phyloP scores from a whole-genome alignment of 2,113 vertebrate species.

The Bolborhynchus lineola region DNA sequence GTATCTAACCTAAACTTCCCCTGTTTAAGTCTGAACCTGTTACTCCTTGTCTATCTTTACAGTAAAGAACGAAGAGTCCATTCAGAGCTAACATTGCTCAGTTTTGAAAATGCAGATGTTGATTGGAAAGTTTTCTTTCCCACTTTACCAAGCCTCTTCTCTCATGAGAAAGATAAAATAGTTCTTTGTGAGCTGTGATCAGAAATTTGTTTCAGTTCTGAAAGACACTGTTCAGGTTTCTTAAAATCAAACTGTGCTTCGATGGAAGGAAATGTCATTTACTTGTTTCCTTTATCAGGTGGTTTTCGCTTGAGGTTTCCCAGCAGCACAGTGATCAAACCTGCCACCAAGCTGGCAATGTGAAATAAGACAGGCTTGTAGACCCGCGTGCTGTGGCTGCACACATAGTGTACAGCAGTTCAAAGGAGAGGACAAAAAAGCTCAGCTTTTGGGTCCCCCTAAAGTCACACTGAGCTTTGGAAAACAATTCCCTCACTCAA shows the following conservation, averaged over 20 bases:
- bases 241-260: fast-evolving
- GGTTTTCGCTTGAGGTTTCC: neutral
- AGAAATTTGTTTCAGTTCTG: neutral
- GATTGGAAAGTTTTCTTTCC: neutral
- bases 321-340: neutral
- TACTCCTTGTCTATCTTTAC: neutral
- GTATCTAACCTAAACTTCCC: neutral
- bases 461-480: neutral
- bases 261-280: neutral
- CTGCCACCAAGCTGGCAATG: neutral
- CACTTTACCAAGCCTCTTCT: neutral
- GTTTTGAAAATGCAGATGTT: neutral
- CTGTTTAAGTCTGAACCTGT: neutral
- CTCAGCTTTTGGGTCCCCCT: neutral
- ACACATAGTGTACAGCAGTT: fast-evolving
- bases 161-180: neutral
- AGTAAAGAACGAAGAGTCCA: neutral
- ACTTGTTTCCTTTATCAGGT: neutral
- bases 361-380: neutral
- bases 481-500: neutral
- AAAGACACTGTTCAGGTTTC: fast-evolving
- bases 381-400: neutral
- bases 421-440: fast-evolving
- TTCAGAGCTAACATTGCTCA: neutral
- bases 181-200: neutral